A percentile compares a stretch with the other conserved stretches of the same genome.
Conservation (phyloP, 2,113 vertebrate species). For the Pangasianodon gigas region DNA sequence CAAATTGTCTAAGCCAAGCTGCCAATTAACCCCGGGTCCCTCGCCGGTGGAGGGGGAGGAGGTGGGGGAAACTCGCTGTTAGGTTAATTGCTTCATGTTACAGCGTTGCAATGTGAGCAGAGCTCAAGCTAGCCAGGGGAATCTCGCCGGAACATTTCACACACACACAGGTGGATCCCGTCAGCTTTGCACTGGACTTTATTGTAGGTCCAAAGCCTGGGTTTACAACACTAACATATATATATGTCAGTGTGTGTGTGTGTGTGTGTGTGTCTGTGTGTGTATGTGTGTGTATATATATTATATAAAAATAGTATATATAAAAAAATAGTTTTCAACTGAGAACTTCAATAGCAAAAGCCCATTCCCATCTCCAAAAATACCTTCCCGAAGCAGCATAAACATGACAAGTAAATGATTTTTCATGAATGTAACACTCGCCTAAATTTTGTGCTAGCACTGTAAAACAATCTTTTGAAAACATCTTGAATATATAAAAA, state of each 20-base stretch:
- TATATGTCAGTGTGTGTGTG: background rate
- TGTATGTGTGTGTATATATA: too few species aligned
- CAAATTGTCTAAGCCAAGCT: slow-evolving; percentile 59
- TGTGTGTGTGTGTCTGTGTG: too few species aligned
- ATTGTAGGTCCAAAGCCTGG: background rate
- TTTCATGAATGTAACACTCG: background rate
- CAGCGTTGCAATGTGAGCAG: slow-evolving; percentile 41
- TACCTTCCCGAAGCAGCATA: background rate
- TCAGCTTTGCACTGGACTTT: slow-evolving; percentile 2
- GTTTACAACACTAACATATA: background rate
- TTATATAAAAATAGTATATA: background rate
- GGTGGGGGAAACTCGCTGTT: slow-evolving; percentile 36
- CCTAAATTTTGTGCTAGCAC: background rate
- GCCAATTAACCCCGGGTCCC: slow-evolving; percentile 60
- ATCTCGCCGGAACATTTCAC: slow-evolving; percentile 17
- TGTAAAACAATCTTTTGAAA: background rate
- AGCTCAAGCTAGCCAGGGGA: slow-evolving; percentile 44
- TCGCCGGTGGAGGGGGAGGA: slow-evolving; percentile 27
- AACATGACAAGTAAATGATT: background rate
- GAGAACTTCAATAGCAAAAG: background rate
- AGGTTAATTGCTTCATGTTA: slow-evolving; percentile 62
- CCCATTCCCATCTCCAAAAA: background rate
- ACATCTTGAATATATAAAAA: background rate
- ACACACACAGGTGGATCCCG: slow-evolving; percentile 31
- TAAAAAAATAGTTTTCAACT: background rate